phyloP scores from a whole-genome alignment of 1,140 invertebrate species.

The Papilio polytes region DNA sequence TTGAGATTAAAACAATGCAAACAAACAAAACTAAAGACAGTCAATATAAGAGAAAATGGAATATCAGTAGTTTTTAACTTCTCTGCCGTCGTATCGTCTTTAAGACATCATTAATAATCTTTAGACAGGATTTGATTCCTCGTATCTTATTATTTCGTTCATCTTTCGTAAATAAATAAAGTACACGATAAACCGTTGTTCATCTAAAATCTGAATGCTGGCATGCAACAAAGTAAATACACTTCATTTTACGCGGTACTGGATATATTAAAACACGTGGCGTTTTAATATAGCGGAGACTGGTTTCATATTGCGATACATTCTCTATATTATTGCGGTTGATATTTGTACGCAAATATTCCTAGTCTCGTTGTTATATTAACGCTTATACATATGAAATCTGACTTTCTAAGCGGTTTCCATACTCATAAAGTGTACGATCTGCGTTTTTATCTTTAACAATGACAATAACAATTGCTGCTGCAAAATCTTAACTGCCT shows the following conservation, averaged over 20 bases:
- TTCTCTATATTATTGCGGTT: conserved; percentile 6
- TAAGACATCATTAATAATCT: no score
- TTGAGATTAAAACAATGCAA: no score
- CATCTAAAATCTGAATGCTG: neutral
- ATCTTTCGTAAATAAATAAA: conserved; percentile 4
- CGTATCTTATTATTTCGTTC: no score
- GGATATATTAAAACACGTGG: conserved; percentile 19
- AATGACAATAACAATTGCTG: neutral
- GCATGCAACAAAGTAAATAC: conserved; percentile 11
- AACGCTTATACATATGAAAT: neutral
- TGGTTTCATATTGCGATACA: conserved; percentile 9
- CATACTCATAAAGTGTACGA: neutral
- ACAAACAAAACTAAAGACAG: no score
- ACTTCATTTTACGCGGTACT: conserved; percentile 8
- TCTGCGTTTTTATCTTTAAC: neutral
- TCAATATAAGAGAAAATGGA: no score
- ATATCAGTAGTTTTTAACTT: no score
- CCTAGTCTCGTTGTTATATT: conserved; percentile 5
- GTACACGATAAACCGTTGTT: neutral
- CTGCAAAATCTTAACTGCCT: neutral
- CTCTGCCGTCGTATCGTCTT: no score
- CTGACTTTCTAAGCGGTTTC: neutral
- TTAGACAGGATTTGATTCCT: no score
- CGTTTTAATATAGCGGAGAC: conserved; percentile 11
- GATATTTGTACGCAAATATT: conserved; percentile 21